Conservation (phyloP, 2,797 vertebrate species). For the Megalops cyprinoides region DNA sequence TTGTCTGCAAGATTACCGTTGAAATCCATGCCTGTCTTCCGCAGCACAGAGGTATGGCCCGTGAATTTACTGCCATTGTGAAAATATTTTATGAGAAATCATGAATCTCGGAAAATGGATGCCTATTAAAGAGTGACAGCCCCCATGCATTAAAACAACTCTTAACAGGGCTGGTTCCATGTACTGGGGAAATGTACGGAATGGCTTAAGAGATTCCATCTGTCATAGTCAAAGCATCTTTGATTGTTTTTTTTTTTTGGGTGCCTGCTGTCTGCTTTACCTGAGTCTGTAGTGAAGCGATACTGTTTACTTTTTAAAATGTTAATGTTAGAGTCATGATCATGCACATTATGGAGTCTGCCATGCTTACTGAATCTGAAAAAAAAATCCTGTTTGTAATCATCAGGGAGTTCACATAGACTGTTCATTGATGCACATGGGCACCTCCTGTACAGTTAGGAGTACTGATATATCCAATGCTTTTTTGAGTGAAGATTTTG, state of each 20-base stretch:
- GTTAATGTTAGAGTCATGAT: background rate
- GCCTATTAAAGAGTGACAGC: conserved; percentile 29
- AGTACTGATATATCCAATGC: background rate
- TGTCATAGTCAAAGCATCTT: conserved; percentile 18
- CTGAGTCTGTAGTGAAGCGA: background rate
- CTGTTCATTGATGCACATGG: background rate
- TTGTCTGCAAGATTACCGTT: background rate
- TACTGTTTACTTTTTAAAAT: conserved; percentile 4
- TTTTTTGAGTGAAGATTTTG: background rate
- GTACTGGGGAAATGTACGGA: conserved; percentile 3
- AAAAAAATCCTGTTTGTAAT: no score
- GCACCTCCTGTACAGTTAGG: background rate
- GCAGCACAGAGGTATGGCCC: background rate
- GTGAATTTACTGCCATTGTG: conserved; percentile 11
- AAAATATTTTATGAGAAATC: conserved; percentile 16
- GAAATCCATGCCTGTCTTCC: background rate
- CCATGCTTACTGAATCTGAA: background rate
- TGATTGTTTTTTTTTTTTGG: conserved; percentile 29
- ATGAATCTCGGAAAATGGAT: conserved; percentile 28
- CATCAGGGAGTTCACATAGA: background rate
- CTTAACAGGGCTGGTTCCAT: conserved; percentile 2
- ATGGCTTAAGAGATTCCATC: conserved; percentile 21
- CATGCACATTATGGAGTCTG: background rate
- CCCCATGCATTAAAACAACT: conserved; percentile 25
- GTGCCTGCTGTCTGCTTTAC: background rate